Percentiles rank a stretch among this genome's conserved stretches.
These are phyloP conservation scores for Cyprinodon diabolis DNA, from an alignment of 2,797 vertebrate genomes.

Conservation along the genomic window DNA sequence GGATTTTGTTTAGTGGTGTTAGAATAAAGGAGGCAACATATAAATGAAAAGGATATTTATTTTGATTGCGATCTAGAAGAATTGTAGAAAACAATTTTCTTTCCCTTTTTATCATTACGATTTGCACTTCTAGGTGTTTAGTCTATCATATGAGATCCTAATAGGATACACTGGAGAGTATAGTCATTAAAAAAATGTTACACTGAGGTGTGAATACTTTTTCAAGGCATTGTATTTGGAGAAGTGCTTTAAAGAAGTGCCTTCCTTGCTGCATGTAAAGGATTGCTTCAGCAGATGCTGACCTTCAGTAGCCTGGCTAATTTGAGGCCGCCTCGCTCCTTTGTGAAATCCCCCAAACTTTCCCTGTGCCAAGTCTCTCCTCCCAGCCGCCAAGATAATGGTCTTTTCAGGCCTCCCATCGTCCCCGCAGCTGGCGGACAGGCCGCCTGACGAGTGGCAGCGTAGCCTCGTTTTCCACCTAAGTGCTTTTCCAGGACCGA, in stretches of 20 bases:
- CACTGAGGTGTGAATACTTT: not conserved
- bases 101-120: not conserved
- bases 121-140: not conserved
- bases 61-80: too few species aligned
- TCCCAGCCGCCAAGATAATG: conserved; percentile 61
- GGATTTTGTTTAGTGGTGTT: too few species aligned
- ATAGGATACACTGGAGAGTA: too few species aligned
- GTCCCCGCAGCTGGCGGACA: conserved; percentile 47
- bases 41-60: too few species aligned
- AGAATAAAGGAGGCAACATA: too few species aligned
- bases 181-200: not conserved
- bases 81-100: not conserved
- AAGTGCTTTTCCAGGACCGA: conserved; percentile 69
- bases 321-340: conserved; percentile 55
- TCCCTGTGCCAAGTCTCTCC: conserved; percentile 63
- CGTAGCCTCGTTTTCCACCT: conserved; percentile 52
- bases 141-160: not conserved
- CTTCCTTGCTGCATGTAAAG: not conserved
- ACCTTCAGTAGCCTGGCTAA: conserved; percentile 70
- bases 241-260: conserved; percentile 24
- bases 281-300: conserved; percentile 43
- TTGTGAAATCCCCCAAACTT: conserved; percentile 81
- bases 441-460: conserved; percentile 42
- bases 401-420: conserved; percentile 66
- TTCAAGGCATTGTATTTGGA: not conserved